phyloP scores from a whole-genome alignment of 92 coral and sea anemone species.

The Meandrina meandrites region DNA sequence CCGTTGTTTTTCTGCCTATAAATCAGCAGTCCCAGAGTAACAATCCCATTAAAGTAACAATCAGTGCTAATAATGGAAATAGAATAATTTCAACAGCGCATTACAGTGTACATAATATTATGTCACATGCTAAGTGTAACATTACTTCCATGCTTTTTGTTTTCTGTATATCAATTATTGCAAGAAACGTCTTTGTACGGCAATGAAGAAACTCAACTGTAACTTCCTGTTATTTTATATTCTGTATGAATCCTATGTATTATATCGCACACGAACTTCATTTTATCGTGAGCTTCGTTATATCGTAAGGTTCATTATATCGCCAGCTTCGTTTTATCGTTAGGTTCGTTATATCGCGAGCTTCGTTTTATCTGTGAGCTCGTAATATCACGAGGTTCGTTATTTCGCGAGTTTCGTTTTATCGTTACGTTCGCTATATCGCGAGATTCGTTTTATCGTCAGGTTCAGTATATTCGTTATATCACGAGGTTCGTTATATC shows the following conservation, averaged over 20 bases:
- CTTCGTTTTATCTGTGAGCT: not conserved
- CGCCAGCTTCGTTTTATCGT: not conserved
- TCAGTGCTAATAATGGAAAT: not conserved
- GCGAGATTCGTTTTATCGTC: not conserved
- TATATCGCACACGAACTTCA: not conserved
- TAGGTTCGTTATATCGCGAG: not conserved
- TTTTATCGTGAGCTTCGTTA: no score
- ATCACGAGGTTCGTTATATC: not conserved
- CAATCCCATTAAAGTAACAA: not conserved
- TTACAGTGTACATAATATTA: not conserved
- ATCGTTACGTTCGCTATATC: no score
- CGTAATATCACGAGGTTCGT: not conserved
- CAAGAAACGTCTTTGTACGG: not conserved
- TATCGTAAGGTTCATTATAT: not conserved
- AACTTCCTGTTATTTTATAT: not conserved
- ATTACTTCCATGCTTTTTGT: not conserved
- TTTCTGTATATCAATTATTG: not conserved
- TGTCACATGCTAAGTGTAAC: not conserved
- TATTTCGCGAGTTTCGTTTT: not conserved
- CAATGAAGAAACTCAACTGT: not conserved
- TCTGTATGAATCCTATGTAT: not conserved
- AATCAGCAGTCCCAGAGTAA: no score
- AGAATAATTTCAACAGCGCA: not conserved
- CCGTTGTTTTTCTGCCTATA: not conserved
- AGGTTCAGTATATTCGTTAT: not conserved